These are phyloP conservation scores for Todiramphus chloris DNA, from an alignment of 2,113 vertebrate species.

Conservation along the genomic window DNA sequence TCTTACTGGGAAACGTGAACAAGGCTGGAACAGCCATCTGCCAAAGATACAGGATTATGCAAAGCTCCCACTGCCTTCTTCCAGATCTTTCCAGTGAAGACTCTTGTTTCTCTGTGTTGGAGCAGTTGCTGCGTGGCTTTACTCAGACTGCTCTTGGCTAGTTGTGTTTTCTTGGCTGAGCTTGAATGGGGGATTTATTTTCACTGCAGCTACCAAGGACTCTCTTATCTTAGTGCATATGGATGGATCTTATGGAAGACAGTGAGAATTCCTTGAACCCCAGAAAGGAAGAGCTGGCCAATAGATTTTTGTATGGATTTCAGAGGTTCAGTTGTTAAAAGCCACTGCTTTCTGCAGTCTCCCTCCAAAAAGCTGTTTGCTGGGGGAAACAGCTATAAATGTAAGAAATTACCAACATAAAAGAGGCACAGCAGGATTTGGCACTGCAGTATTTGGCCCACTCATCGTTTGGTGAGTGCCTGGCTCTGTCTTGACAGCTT, in stretches of 20 bases:
- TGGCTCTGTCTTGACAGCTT: neutral
- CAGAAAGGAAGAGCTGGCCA: fast-evolving
- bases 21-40: conserved; percentile 69
- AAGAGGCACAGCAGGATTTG: neutral
- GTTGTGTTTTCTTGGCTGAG: neutral
- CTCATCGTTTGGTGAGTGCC: neutral
- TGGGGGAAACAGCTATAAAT: neutral
- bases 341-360: neutral
- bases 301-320: neutral
- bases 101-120: neutral
- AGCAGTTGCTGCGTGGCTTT: neutral
- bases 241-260: conserved; percentile 8
- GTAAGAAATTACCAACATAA: neutral
- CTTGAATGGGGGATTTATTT: neutral
- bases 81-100: neutral
- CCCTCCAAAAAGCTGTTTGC: neutral
- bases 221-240: neutral
- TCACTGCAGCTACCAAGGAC: neutral
- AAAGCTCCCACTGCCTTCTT: conserved; percentile 56
- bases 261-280: neutral
- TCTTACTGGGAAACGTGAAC: neutral
- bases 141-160: neutral
- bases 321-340: neutral
- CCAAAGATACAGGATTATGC: conserved; percentile 75
- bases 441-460: neutral